These are phyloP conservation scores for Molanna angustata DNA, from an alignment of 2,888 invertebrate genomes.

Conservation along the genomic window DNA sequence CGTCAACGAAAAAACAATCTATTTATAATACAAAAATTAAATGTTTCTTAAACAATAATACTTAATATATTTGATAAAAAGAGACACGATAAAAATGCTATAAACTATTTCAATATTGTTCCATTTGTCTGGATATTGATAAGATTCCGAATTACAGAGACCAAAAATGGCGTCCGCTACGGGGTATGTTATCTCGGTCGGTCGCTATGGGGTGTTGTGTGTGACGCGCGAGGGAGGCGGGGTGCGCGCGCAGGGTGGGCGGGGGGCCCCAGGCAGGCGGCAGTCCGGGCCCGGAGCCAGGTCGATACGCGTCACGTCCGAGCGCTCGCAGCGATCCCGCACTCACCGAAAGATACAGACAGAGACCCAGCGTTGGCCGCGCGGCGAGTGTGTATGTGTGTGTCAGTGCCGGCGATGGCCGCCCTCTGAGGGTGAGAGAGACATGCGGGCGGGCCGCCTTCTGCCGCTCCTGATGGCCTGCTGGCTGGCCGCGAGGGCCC, in stretches of 20 bases:
- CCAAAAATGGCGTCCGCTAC: too few relatives aligned
- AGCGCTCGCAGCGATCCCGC: conserved; percentile 9
- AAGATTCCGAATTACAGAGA: too few relatives aligned
- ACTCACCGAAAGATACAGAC: too few relatives aligned
- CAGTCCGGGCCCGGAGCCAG: conserved; percentile 28
- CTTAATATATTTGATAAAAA: too few relatives aligned
- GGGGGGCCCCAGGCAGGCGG: conserved; percentile 22
- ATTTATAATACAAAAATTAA: too few relatives aligned
- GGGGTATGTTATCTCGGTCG: neutral
- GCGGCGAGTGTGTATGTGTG: conserved; percentile 15
- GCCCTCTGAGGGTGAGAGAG: conserved; percentile 45
- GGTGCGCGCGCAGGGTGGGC: conserved; percentile 7
- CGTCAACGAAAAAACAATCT: too few relatives aligned
- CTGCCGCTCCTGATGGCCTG: conserved; percentile 54
- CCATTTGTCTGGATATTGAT: too few relatives aligned
- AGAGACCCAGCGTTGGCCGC: neutral
- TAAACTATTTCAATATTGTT: too few relatives aligned
- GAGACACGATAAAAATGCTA: too few relatives aligned
- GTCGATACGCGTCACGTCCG: conserved; percentile 26
- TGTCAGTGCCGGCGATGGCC: conserved; percentile 16
- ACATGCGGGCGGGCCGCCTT: conserved; percentile 54
- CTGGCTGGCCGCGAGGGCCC: conserved; percentile 55
- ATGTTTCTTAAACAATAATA: too few relatives aligned
- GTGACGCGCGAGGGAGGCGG: conserved; percentile 37
- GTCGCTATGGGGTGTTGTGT: conserved; percentile 4